Base-by-base conservation (phyloP, 1,140 invertebrate genomes). In the Thaumatotibia leucotreta region DNA sequence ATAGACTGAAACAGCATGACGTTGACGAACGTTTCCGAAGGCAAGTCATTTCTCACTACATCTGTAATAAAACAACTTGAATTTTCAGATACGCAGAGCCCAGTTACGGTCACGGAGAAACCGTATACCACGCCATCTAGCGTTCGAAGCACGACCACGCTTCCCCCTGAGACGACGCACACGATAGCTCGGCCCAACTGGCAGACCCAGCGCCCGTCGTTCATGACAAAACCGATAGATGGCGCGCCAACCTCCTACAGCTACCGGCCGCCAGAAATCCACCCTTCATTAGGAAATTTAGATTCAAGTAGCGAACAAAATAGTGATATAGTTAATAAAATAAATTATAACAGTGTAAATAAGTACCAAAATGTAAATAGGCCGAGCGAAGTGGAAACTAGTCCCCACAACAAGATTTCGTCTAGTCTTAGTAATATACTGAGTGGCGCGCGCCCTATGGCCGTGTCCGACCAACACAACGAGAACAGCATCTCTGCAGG, bases 211-310 rank as follows among this genome's bases (percentile, higher is more conserved):
- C 77, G 92, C 66, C 92, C 92, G 64, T 92, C 92, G 71, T 89
- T 93, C 79, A 90, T 92, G 73, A 92, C 92, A 39, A 91, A 92
- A 68, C 89, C 92, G 62, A 89, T 90, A 84, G 91, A 89, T 85
- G 92, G 85, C 87, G 89, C 75, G 66, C 91, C 81, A 66, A 82
- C 82, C 64, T 78, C 80, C 29, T 79, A 89, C 72, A 82, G 76
- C 73, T 89, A 89, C 65, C 73, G 79, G 52, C 88, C 89, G 70
- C 86, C 88, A 70, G 86, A 90, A 79, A 74, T 90, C 66, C 86
- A 88, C 73, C 88, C 86, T 63, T 80, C 83, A 62, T 76, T 86
- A 82, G 79, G 76, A 76, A 84, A 82, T 75, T 77, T 90, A 85
- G 84, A 82, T 74, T 77, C 85, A 76, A 87, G 77, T 86, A 88